Conservation (phyloP, 2,888 invertebrate genomes). For the Xanthorhoe spadicearia region DNA sequence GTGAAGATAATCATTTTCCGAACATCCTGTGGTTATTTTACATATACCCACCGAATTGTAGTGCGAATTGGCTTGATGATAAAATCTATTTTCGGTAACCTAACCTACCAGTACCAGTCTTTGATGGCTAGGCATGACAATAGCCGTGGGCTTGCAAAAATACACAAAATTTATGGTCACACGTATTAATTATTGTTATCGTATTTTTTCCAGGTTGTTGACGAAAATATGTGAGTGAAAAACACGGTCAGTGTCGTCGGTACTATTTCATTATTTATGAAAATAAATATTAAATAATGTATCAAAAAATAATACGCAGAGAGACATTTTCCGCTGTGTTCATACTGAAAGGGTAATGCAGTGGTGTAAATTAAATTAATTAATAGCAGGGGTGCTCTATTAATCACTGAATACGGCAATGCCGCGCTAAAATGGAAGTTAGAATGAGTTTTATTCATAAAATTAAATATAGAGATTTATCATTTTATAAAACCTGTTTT, state of each 20-base stretch:
- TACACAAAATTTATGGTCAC: too few species aligned
- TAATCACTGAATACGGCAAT: conserved; percentile 27
- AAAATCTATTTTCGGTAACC: neutral
- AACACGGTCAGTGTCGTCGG: neutral
- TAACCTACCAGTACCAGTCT: too few species aligned
- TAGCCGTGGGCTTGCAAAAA: too few species aligned
- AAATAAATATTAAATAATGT: neutral
- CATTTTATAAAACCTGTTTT: conserved; percentile 5
- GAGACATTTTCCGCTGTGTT: conserved; percentile 21
- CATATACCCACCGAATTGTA: conserved; percentile 12
- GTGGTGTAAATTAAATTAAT: conserved; percentile 37
- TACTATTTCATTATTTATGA: neutral
- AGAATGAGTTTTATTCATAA: conserved; percentile 26
- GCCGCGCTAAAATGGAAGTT: conserved; percentile 21
- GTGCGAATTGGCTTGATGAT: neutral
- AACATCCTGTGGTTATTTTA: conserved; percentile 34
- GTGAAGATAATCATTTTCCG: conserved; percentile 41
- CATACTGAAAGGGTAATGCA: conserved; percentile 35
- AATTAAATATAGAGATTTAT: conserved; percentile 5
- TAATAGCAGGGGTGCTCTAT: conserved; percentile 32
- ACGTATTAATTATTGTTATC: neutral
- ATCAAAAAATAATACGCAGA: neutral
- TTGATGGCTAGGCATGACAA: too few species aligned
- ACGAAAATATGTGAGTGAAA: neutral
- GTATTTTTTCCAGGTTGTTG: neutral